A percentile compares a stretch with the other conserved stretches of the same genome.
Evolutionary conservation across 2,113 vertebrate genomes (phyloP).

Genomic region (Gorsachius goisagi): DNA sequence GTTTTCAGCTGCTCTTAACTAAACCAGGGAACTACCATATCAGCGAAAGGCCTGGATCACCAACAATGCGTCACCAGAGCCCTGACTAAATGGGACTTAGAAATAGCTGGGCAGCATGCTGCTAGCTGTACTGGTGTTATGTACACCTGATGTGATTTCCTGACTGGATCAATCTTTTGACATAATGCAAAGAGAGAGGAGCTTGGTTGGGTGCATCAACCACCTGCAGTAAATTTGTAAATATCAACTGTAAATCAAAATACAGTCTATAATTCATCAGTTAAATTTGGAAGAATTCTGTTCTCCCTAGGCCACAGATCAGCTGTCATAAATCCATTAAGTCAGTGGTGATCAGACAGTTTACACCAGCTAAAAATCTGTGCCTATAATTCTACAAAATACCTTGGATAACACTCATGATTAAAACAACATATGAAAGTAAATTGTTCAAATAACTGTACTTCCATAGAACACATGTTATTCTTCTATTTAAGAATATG

Average conservation of each 20-base stretch:
- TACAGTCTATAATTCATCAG: neutral
- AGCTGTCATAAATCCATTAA: neutral
- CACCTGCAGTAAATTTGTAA: neutral
- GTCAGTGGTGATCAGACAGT: neutral
- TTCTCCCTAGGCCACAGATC: neutral
- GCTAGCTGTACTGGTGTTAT: neutral
- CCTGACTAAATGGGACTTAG: neutral
- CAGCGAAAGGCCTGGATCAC: neutral
- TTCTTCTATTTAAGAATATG: neutral
- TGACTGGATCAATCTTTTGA: neutral
- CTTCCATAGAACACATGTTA: accelerated
- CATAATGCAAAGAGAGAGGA: neutral
- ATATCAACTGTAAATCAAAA: neutral
- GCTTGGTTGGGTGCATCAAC: neutral
- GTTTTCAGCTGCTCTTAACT: neutral
- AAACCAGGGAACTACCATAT: neutral
- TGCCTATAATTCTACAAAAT: neutral
- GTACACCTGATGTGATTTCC: neutral
- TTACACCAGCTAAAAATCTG: neutral
- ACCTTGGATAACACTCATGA: neutral
- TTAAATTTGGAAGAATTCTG: neutral
- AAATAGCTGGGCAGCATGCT: neutral
- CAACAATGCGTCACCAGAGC: neutral
- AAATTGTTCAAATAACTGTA: neutral
- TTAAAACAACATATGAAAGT: neutral